Percentiles rank a stretch among this genome's conserved stretches.
These are phyloP conservation scores for Lasioglossum malachurum DNA, from an alignment of 2,888 invertebrate species.

Conservation along the genomic window DNA sequence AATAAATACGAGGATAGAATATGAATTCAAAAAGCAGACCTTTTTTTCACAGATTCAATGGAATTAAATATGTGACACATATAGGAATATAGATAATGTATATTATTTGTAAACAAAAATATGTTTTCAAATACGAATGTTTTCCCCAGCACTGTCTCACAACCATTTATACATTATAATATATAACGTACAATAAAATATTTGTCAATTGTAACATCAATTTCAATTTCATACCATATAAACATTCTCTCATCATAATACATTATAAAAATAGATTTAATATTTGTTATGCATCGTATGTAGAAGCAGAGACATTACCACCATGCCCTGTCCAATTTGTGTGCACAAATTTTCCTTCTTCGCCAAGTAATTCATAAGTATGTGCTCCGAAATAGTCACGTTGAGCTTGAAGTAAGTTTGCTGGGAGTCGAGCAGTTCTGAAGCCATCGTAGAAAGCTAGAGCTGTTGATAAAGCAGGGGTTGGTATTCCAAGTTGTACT, in stretches of 20 bases:
- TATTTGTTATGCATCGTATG: constrained; percentile 90
- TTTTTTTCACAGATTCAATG: background rate
- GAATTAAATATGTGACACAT: background rate
- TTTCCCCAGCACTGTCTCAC: background rate
- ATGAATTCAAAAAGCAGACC: background rate
- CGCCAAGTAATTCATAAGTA: constrained; percentile 95
- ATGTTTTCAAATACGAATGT: background rate
- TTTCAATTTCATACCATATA: background rate
- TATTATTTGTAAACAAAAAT: constrained; percentile 19
- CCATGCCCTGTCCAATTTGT: constrained; percentile 99
- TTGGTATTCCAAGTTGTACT: constrained; percentile 94
- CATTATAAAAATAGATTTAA: background rate
- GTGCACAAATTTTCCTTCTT: constrained; percentile 96
- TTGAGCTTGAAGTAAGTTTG: constrained; percentile 98
- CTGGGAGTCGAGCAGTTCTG: constrained; percentile 93
- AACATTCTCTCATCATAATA: constrained; percentile 29
- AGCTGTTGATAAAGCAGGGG: constrained; percentile 96
- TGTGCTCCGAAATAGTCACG: constrained; percentile 99
- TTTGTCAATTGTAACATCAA: constrained; percentile 28
- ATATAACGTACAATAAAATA: constrained; percentile 33
- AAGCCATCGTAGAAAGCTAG: constrained; percentile 99
- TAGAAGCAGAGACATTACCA: constrained; percentile 97
- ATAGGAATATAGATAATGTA: constrained; percentile 9
- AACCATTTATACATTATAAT: constrained; percentile 24
- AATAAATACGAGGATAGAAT: background rate